These are phyloP conservation scores for Micoletzkya japonica DNA, from an alignment of 2,888 invertebrate species.

Conservation along the genomic window DNA sequence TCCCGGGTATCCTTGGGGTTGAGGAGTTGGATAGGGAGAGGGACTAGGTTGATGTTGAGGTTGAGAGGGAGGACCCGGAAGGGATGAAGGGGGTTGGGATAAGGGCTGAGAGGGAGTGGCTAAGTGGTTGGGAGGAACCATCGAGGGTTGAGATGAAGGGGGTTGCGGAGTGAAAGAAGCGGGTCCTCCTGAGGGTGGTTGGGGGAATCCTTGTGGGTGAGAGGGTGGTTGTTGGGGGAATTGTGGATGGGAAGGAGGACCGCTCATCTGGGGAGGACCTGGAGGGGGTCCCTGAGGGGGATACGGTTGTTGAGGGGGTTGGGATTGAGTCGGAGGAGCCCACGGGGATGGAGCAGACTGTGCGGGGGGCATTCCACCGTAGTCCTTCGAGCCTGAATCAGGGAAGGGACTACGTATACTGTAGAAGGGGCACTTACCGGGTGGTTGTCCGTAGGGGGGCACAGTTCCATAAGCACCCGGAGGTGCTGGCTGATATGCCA, in stretches of 20 bases:
- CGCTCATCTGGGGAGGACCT: slow-evolving; percentile 16
- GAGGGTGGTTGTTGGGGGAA: neutral
- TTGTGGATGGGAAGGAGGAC: neutral
- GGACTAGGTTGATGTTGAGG: too few relatives aligned
- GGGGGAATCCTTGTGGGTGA: neutral
- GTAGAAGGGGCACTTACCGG: slow-evolving; percentile 5
- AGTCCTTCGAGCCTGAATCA: neutral
- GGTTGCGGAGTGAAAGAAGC: too few relatives aligned
- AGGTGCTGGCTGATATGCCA: slow-evolving; percentile 28
- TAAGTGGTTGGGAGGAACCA: too few relatives aligned
- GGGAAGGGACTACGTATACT: neutral
- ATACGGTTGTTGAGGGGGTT: slow-evolving; percentile 5
- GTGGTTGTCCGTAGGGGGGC: neutral
- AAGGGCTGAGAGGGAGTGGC: too few relatives aligned
- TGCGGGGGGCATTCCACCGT: slow-evolving; percentile 1
- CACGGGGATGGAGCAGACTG: slow-evolving; percentile 6
- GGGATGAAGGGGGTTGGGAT: too few relatives aligned
- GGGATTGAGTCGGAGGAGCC: neutral
- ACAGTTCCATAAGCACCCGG: neutral
- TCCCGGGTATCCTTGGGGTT: too few relatives aligned
- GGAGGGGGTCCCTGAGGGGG: slow-evolving; percentile 19
- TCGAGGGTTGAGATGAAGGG: too few relatives aligned
- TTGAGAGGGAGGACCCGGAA: too few relatives aligned
- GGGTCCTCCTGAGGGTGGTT: too few relatives aligned
- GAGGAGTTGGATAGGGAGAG: too few relatives aligned